Evolutionary conservation across 2,888 invertebrate genomes (phyloP), one percentile per base, ranked within the genome.

Genomic region (Philaethria dido): DNA sequence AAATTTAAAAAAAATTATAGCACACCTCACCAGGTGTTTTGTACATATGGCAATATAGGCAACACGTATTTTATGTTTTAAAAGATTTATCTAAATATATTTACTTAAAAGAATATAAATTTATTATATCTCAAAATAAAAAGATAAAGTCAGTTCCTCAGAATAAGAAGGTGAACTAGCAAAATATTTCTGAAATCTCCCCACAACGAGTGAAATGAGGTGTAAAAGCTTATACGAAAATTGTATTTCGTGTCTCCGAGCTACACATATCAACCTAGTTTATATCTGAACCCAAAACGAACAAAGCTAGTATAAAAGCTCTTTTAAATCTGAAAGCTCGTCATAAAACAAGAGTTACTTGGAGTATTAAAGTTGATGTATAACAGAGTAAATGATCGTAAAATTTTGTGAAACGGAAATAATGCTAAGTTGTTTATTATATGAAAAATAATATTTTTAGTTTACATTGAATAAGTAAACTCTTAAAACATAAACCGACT

Each of bases 361-460:
- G 39, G n/a, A n/a, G 57, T 57, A 42, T 57, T 42, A 42, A 25
- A 57, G 16, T 57, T 13, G 22, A 42, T 57, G 57, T 22, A 36
- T 39, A 57, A 42, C 33, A 33, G 33, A 55, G 33, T 45, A 54
- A 63, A 16, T 44, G 47, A 33, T 29, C 16, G 44, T 64, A 64
- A 64, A 64, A 55, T 47, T 65, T 52, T 45, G 52, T 65, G 50
- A 20, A 60, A 29, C 52, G 60, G n/a, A 54, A 33, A 54, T 50
- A 63, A 29, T 22, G 57, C n/a, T 25, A 22, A 8, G 29, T 44
- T 29, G 13, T 42, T 60, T 2, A n/a, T n/a, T n/a, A 16, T 13
- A 29, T 25, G 4, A 13, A 8, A 39, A 55, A 1, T 52, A 54
- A 20, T 36, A 18, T 36, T 20, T 18, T 54, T 1, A 47, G 13